phyloP scores from a whole-genome alignment of 2,888 invertebrate species.

The Microctonus hyperodae region DNA sequence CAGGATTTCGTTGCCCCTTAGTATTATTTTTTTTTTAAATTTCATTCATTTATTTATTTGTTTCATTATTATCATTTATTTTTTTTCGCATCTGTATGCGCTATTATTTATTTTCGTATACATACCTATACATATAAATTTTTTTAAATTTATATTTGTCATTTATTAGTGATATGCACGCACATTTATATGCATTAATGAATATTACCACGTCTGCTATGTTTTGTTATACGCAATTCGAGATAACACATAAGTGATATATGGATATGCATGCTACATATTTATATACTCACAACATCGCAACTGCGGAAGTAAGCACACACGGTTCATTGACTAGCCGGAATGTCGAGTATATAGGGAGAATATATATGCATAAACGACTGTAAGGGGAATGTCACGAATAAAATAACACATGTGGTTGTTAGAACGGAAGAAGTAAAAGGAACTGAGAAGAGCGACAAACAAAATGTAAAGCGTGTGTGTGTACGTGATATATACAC shows the following conservation, averaged over 20 bases:
- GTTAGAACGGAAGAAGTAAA: not conserved
- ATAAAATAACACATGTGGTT: not conserved
- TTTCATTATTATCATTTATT: too few relatives aligned
- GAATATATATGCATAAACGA: slow-evolving; percentile 29
- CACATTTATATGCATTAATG: not conserved
- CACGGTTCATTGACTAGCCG: slow-evolving; percentile 43
- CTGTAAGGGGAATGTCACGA: not conserved
- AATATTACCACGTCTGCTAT: not conserved
- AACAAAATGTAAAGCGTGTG: not conserved
- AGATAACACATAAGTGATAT: not conserved
- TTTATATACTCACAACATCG: not conserved
- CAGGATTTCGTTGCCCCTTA: slow-evolving; percentile 8
- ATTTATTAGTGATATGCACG: too few relatives aligned
- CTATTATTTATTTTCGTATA: too few relatives aligned
- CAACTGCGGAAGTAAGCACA: slow-evolving; percentile 31
- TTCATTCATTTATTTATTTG: not conserved
- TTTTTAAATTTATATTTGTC: too few relatives aligned
- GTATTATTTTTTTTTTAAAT: not conserved
- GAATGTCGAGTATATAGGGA: slow-evolving; percentile 33
- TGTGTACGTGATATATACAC: too few relatives aligned
- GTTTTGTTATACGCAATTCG: not conserved
- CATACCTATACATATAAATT: too few relatives aligned
- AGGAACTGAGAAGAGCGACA: not conserved
- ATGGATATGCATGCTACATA: not conserved
- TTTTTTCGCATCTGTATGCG: too few relatives aligned